Evolutionary conservation across 1,140 invertebrate species (phyloP).

Genomic region (Hyposmocoma kahamanoa): DNA sequence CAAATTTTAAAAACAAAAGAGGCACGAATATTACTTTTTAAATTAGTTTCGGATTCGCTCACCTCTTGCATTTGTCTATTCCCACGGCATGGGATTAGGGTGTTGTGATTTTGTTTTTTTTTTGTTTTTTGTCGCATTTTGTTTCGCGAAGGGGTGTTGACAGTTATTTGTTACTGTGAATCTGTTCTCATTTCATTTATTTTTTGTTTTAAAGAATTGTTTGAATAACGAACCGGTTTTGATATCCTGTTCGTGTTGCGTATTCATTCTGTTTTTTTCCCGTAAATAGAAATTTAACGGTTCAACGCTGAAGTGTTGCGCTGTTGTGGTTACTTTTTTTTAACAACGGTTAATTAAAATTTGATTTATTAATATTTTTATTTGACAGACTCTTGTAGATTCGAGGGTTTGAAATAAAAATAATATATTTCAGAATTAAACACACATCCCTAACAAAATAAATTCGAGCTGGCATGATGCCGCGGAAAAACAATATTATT

Average conservation of each 20-base stretch:
- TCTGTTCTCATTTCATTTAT: slow-evolving; percentile 56
- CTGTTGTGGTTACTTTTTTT: slow-evolving; percentile 65
- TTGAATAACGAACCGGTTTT: slow-evolving; percentile 61
- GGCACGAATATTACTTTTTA: slow-evolving; percentile 70
- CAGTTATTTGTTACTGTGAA: slow-evolving; percentile 70
- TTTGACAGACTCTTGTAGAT: slow-evolving; percentile 17
- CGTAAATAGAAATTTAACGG: slow-evolving; percentile 64
- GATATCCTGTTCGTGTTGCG: slow-evolving; percentile 51
- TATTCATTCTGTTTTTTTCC: slow-evolving; percentile 57
- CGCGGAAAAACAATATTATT: too few relatives aligned
- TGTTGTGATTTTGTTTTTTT: slow-evolving; percentile 64
- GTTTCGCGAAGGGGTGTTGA: slow-evolving; percentile 72
- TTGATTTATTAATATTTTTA: slow-evolving; percentile 63
- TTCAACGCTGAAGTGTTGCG: slow-evolving; percentile 43
- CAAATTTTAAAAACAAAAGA: slow-evolving; percentile 56
- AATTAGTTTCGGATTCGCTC: slow-evolving; percentile 67
- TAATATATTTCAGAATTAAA: too few relatives aligned
- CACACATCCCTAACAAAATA: too few relatives aligned
- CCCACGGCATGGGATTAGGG: slow-evolving; percentile 68
- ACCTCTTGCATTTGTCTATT: slow-evolving; percentile 68
- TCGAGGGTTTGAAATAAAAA: slow-evolving; percentile 49
- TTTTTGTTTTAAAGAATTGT: slow-evolving; percentile 64
- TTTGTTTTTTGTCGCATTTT: slow-evolving; percentile 59
- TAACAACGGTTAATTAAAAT: slow-evolving; percentile 63
- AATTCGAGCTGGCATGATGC: too few relatives aligned